phyloP scores from a whole-genome alignment of 2,888 invertebrate genomes.

The Norana najaformis region DNA sequence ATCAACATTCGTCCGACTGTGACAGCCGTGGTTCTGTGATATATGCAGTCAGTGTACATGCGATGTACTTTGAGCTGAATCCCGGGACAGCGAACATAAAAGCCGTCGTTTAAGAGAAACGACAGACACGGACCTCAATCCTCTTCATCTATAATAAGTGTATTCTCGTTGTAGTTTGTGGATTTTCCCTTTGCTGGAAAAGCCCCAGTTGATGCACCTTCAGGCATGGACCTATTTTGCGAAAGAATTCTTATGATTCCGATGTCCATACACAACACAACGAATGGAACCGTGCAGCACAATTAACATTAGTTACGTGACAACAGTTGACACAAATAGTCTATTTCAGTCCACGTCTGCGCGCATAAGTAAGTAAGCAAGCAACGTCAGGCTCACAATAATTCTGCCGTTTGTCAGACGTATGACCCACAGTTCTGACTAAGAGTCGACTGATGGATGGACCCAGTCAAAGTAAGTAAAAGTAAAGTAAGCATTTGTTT shows the following conservation, averaged over 20 bases:
- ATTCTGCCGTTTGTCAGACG: no score
- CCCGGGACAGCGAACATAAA: neutral
- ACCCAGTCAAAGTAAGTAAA: neutral
- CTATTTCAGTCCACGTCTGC: neutral
- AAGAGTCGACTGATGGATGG: neutral
- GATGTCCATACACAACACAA: neutral
- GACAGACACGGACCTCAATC: neutral
- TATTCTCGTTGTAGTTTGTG: neutral
- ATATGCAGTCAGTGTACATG: neutral
- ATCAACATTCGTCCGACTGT: neutral
- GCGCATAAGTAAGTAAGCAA: neutral
- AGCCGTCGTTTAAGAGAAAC: neutral
- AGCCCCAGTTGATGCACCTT: no score
- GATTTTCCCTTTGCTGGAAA: neutral
- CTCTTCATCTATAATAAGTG: neutral
- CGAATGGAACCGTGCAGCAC: neutral
- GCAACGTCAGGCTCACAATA: neutral
- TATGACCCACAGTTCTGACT: no score
- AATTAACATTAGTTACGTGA: neutral
- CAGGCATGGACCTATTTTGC: neutral
- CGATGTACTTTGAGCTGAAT: neutral
- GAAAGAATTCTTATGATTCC: neutral
- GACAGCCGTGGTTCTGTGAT: neutral
- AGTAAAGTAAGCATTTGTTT: no score
- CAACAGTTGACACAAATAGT: neutral